A percentile compares a stretch with the other conserved stretches of the same genome.
phyloP scores from a whole-genome alignment of 1,140 invertebrate species.

The Dysdera silvatica region DNA sequence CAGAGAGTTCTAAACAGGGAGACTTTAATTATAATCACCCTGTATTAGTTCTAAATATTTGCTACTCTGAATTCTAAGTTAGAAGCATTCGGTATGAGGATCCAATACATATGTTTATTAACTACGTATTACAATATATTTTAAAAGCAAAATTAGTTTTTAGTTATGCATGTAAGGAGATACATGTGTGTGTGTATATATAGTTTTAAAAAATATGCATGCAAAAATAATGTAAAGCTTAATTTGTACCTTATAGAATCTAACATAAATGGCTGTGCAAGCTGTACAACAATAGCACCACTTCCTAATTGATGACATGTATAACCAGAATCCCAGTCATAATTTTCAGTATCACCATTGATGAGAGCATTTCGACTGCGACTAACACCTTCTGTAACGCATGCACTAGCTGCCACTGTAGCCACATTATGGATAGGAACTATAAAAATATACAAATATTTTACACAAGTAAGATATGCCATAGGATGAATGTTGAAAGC shows the following conservation, averaged over 20 bases:
- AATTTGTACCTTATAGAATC: conserved; percentile 67
- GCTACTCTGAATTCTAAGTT: too few species aligned
- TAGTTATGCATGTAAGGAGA: too few species aligned
- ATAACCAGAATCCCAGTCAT: conserved; percentile 98
- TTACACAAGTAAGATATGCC: too few species aligned
- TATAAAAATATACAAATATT: conserved; percentile 54
- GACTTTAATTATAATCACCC: too few species aligned
- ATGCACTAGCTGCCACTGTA: conserved; percentile 74
- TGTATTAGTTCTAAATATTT: too few species aligned
- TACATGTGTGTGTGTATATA: too few species aligned
- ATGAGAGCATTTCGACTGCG: conserved; percentile 86
- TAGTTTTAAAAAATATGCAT: background rate
- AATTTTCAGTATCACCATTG: conserved; percentile 87
- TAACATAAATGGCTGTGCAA: conserved; percentile 92
- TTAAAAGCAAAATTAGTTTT: too few species aligned
- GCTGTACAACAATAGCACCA: conserved; percentile 86
- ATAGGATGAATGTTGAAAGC: too few species aligned
- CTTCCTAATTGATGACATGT: conserved; percentile 97
- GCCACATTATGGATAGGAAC: conserved; percentile 86
- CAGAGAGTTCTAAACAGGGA: too few species aligned
- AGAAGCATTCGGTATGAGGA: too few species aligned
- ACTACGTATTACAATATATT: too few species aligned
- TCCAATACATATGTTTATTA: too few species aligned
- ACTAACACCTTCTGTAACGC: conserved; percentile 89
- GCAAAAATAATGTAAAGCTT: background rate